Percentiles rank a stretch among this genome's conserved stretches.
phyloP scores from a whole-genome alignment of 2,888 invertebrate species.

The Aphidius colemani region DNA sequence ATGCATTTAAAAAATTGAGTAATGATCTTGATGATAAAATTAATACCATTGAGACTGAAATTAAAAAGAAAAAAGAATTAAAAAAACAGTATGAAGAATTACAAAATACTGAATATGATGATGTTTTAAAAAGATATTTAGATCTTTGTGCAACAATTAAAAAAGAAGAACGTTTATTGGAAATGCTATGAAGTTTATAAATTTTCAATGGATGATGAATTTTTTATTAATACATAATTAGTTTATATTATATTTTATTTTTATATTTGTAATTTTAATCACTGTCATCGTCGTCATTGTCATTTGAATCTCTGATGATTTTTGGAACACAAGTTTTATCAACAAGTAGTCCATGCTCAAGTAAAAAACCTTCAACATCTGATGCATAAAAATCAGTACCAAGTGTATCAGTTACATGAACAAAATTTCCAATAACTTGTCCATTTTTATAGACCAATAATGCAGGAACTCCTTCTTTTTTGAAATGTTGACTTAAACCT shows the following conservation, averaged over 20 bases:
- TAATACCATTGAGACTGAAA: conserved; percentile 49
- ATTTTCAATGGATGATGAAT: not conserved
- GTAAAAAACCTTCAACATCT: conserved; percentile 88
- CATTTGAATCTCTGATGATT: conserved; percentile 55
- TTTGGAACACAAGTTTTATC: conserved; percentile 69
- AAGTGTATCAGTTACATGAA: conserved; percentile 82
- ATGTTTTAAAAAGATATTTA: conserved; percentile 57
- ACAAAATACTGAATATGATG: conserved; percentile 58
- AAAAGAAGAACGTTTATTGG: conserved; percentile 54
- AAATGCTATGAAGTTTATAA: conserved; percentile 31
- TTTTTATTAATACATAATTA: not conserved
- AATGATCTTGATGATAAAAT: conserved; percentile 57
- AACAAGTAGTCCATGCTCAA: conserved; percentile 81
- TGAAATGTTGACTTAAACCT: conserved; percentile 85
- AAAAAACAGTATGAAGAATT: conserved; percentile 58
- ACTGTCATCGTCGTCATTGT: conserved; percentile 54
- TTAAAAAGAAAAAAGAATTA: conserved; percentile 52
- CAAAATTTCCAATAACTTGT: conserved; percentile 90
- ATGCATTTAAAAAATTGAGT: conserved; percentile 57
- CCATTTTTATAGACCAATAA: conserved; percentile 88
- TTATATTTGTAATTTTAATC: conserved; percentile 39
- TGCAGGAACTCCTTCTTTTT: conserved; percentile 87
- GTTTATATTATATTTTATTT: conserved; percentile 1
- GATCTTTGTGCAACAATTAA: conserved; percentile 56
- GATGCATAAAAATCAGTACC: conserved; percentile 88